Percentiles rank a stretch among this genome's conserved stretches.
phyloP scores from a whole-genome alignment of 1,140 invertebrate genomes.

The Dinothrombium tinctorium region DNA sequence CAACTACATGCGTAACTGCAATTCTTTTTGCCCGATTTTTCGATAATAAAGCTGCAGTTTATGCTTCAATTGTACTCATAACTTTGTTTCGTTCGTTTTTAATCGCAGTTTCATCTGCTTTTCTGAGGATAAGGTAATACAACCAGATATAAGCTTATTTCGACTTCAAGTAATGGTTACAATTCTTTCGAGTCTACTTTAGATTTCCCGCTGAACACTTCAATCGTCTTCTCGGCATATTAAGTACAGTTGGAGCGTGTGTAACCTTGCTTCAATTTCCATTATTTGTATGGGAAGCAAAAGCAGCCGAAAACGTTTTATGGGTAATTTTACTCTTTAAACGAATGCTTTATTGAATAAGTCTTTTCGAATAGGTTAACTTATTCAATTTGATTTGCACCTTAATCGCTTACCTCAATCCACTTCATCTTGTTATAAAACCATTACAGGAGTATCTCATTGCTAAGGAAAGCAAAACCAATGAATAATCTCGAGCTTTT shows the following conservation, averaged over 20 bases:
- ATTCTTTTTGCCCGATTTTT: constrained; percentile 15
- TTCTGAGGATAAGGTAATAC: constrained; percentile 14
- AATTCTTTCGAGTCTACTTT: too few species aligned
- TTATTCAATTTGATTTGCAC: too few species aligned
- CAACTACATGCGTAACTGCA: constrained; percentile 9
- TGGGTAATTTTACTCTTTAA: constrained; percentile 12
- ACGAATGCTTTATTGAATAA: too few species aligned
- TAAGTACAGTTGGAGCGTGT: constrained; percentile 14
- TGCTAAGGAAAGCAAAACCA: too few species aligned
- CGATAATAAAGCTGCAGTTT: constrained; percentile 10
- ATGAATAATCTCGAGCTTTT: too few species aligned
- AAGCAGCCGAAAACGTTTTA: constrained; percentile 6
- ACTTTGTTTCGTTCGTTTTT: constrained; percentile 15
- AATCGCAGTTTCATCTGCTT: constrained; percentile 15
- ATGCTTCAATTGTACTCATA: constrained; percentile 14
- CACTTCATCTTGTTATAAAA: too few species aligned
- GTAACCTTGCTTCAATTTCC: constrained; percentile 15
- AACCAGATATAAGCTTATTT: background rate
- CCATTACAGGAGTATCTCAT: too few species aligned
- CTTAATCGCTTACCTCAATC: too few species aligned
- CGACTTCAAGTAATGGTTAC: background rate
- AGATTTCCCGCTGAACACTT: constrained; percentile 16
- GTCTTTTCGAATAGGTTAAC: too few species aligned
- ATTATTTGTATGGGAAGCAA: constrained; percentile 15
- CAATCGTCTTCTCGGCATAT: constrained; percentile 14